A percentile compares a stretch with the other conserved stretches of the same genome.
Evolutionary conservation across 1,140 invertebrate genomes (phyloP).

Genomic region (Drosophila azteca): DNA sequence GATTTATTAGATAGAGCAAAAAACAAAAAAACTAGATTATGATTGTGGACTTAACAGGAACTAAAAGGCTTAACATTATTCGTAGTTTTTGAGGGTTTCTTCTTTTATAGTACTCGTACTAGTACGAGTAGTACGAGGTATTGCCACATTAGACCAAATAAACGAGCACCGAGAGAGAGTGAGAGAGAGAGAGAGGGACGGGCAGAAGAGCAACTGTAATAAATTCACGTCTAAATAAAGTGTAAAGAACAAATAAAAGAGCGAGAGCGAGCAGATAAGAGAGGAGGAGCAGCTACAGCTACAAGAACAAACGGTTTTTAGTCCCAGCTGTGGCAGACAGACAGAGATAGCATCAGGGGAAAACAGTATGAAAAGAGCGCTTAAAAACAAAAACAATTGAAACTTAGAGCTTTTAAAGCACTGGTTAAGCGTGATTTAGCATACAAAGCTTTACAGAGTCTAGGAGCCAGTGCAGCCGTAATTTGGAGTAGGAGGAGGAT

Average conservation of each 20-base stretch:
- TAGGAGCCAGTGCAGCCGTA: too few relatives aligned
- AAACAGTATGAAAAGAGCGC: too few relatives aligned
- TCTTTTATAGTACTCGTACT: slow-evolving; percentile 19
- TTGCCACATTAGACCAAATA: slow-evolving; percentile 70
- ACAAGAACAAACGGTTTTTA: slow-evolving; percentile 12
- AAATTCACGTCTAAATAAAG: slow-evolving; percentile 81
- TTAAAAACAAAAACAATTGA: too few relatives aligned
- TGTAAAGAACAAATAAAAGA: slow-evolving; percentile 77
- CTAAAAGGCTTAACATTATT: slow-evolving; percentile 22
- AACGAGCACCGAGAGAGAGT: slow-evolving; percentile 24
- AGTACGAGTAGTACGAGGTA: too few relatives aligned
- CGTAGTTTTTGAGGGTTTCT: slow-evolving; percentile 18
- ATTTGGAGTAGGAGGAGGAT: too few relatives aligned
- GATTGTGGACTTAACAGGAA: slow-evolving; percentile 16
- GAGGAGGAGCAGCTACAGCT: slow-evolving; percentile 17
- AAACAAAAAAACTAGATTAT: slow-evolving; percentile 32
- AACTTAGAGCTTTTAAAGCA: too few relatives aligned
- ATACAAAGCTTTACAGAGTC: too few relatives aligned
- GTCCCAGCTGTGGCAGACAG: not conserved
- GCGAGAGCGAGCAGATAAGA: slow-evolving; percentile 50
- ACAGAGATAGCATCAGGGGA: not conserved
- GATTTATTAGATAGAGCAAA: slow-evolving; percentile 63
- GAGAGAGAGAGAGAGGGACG: not conserved
- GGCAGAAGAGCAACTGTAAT: slow-evolving; percentile 47
- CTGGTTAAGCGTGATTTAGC: too few relatives aligned